phyloP scores from a whole-genome alignment of 2,888 invertebrate genomes.

The Lasiommata megera region DNA sequence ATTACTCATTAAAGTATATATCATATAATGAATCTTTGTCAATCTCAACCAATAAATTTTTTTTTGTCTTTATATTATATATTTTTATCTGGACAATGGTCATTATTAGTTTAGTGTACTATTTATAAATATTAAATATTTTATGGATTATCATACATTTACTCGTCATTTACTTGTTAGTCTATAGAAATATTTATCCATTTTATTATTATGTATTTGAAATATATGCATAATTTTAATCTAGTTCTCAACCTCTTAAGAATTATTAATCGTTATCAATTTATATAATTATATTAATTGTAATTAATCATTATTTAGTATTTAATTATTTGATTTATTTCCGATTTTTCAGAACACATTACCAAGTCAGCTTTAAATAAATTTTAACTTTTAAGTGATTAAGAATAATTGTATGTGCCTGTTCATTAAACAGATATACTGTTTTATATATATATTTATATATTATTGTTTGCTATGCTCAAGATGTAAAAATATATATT shows the following conservation, averaged over 20 bases:
- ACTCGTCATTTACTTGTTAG: no score
- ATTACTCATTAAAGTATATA: no score
- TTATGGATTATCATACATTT: no score
- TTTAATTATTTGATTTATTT: slow-evolving; percentile 14
- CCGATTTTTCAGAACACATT: slow-evolving; percentile 42
- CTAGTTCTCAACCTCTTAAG: background rate
- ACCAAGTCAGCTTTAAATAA: slow-evolving; percentile 61
- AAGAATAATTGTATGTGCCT: slow-evolving; percentile 26
- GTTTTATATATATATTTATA: slow-evolving; percentile 29
- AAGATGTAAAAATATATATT: slow-evolving; percentile 41
- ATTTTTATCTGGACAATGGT: no score
- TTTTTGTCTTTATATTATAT: no score
- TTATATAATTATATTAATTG: background rate
- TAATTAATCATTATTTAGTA: background rate
- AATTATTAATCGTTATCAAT: background rate
- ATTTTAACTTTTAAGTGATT: slow-evolving; percentile 16
- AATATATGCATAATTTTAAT: background rate
- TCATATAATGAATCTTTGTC: no score
- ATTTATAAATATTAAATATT: no score
- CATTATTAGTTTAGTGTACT: no score
- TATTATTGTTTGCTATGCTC: slow-evolving; percentile 43
- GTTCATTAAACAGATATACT: slow-evolving; percentile 7
- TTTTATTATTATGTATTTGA: background rate
- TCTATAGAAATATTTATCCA: no score
- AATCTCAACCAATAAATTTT: no score